Evolutionary conservation across 2,113 vertebrate genomes (phyloP), one percentile per base, ranked within the genome.

Genomic region (Dicaeum eximium): DNA sequence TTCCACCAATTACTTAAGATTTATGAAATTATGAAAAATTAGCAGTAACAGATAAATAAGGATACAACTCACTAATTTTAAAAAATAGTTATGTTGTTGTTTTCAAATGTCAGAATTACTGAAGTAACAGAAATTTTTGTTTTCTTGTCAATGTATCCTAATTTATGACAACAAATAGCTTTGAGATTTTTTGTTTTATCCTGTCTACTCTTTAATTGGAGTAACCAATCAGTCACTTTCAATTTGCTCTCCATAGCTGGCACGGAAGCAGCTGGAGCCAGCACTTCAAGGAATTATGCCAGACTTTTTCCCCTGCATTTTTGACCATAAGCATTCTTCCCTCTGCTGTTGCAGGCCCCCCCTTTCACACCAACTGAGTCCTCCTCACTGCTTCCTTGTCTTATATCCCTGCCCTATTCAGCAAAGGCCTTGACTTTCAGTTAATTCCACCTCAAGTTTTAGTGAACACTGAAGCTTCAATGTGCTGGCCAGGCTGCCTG

Each of bases 291-390:
- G 51, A 88, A 64, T 70, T 35, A 51, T 7, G 35, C 14, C 40
- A 74, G 65, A 40, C 42, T 31, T 69, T 21, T 19, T 9, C 8
- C 53, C 67, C 78, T 27, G 47, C 15, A 3, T 1, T 6, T 80
- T 42, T 83, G 50, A 75, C 54, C 16, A 21, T 3, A 1, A 65
- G 7, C 31, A 31, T 58, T 93, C 54, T 35, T 77, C 64, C 42
- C 37, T 53, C n/a, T 37, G 42, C 47, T 45, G 2, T 1, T 48
- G 23, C 54, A 53, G 70, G 9, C 12, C 8, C 5, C 18, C 8
- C 6, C 38, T 45, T 30, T n/a, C 66, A 37, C 1, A 3, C 30
- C 3, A 51, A 13, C 3, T 0, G 0, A 47, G 12, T 35, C 40
- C 64, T 51, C 27, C 56, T 54, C 60, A n/a, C 35, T 5, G 24